A percentile compares a stretch with the other conserved stretches of the same genome.
Evolutionary conservation across 2,113 vertebrate genomes (phyloP).

Genomic region (Tetrax tetrax): DNA sequence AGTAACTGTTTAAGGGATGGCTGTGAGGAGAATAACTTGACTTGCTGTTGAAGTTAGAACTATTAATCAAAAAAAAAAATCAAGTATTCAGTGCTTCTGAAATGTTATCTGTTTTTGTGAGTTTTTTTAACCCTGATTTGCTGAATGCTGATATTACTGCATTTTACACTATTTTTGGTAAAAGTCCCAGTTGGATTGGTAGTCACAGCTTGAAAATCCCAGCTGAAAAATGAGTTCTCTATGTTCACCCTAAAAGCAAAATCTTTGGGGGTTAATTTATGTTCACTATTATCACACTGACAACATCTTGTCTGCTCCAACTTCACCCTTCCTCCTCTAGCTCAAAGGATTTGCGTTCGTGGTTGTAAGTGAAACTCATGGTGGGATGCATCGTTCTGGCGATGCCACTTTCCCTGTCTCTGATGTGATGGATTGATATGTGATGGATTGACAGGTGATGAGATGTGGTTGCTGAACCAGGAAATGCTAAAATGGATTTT

Average conservation of each 20-base stretch:
- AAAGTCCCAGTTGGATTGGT: neutral
- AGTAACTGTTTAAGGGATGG: neutral
- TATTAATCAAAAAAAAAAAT: neutral
- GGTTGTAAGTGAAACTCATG: accelerated
- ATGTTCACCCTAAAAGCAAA: neutral
- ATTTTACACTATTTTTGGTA: neutral
- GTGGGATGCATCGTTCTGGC: neutral
- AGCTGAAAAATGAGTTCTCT: neutral
- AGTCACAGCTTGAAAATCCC: neutral
- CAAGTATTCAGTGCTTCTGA: neutral
- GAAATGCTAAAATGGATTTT: neutral
- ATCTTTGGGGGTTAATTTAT: neutral
- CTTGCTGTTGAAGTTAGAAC: neutral
- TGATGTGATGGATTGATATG: neutral
- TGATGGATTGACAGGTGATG: neutral
- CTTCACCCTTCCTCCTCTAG: neutral
- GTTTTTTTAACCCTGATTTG: neutral
- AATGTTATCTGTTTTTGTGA: neutral
- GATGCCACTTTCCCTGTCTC: neutral
- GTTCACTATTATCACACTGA: neutral
- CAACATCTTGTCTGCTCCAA: neutral
- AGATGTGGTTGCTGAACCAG: neutral
- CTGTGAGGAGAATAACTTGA: neutral
- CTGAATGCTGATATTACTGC: neutral
- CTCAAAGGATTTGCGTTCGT: neutral